Conservation (phyloP, 2,113 vertebrate species). For the Lonchura striata region DNA sequence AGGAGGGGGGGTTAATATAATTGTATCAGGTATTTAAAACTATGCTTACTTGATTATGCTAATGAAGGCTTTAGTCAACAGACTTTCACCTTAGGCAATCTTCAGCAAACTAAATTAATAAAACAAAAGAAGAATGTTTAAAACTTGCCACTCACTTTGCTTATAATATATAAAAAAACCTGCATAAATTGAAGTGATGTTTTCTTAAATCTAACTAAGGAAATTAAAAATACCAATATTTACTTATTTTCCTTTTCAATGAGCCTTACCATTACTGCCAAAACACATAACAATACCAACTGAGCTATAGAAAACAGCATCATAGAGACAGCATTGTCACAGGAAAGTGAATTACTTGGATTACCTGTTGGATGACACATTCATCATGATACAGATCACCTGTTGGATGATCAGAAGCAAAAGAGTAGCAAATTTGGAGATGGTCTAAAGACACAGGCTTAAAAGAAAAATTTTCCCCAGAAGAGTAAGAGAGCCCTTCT, state of each 20-base stretch:
- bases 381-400: too few relatives aligned
- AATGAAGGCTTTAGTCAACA: not conserved
- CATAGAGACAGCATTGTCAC: not conserved
- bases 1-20: not conserved
- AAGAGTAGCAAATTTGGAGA: not conserved
- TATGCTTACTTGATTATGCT: constrained; percentile 3
- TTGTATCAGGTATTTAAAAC: not conserved
- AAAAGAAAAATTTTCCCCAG: not conserved
- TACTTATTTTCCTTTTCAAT: not conserved
- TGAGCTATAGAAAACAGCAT: not conserved
- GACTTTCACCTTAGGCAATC: constrained; percentile 2
- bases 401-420: not conserved
- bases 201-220: not conserved
- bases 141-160: not conserved
- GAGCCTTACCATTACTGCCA: not conserved
- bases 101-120: not conserved
- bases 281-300: not conserved
- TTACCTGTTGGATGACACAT: not conserved
- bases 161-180: not conserved
- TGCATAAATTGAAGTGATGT: not conserved
- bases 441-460: not conserved
- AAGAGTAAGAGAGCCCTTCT: not conserved
- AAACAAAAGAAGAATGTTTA: not conserved
- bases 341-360: not conserved
- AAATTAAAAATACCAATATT: not conserved